Percentiles rank a stretch among this genome's conserved stretches.
Conservation (phyloP, 2,888 invertebrate genomes). For the Diplazon laetatorius region DNA sequence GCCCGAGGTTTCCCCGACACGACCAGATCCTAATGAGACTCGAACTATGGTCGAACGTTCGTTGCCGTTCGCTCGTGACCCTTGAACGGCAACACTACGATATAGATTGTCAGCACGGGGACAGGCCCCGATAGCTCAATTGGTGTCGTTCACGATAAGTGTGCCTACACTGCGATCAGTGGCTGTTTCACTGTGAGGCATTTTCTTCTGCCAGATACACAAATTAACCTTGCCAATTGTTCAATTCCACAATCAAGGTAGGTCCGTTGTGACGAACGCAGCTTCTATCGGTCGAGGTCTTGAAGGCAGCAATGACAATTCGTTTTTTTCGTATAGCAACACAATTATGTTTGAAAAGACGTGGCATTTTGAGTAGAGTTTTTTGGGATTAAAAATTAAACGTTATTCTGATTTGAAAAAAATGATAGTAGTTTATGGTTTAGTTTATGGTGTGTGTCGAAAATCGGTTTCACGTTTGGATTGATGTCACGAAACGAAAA, state of each 20-base stretch:
- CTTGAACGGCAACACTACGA: conserved; percentile 10
- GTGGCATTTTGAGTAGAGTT: conserved; percentile 37
- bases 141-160: conserved; percentile 46
- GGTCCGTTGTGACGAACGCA: conserved; percentile 23
- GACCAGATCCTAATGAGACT: conserved; percentile 31
- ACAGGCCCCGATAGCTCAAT: conserved; percentile 42
- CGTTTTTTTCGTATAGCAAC: conserved; percentile 1
- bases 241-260: conserved; percentile 54
- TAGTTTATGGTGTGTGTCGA: not conserved
- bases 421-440: no score
- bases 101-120: conserved; percentile 30
- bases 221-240: conserved; percentile 32
- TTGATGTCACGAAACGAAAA: not conserved
- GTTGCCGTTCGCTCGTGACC: not conserved
- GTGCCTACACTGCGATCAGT: conserved; percentile 34
- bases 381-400: no score
- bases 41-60: conserved; percentile 27
- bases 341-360: conserved; percentile 44
- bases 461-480: not conserved
- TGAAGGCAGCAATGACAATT: conserved; percentile 6
- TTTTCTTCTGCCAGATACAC: conserved; percentile 33
- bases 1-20: conserved; percentile 32
- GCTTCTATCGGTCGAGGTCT: conserved; percentile 33
- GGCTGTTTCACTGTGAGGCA: conserved; percentile 38
- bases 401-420: no score